Percentiles rank a stretch among this genome's conserved stretches.
Evolutionary conservation across 2,888 invertebrate species (phyloP).

Genomic region (Eristalis arbustorum): DNA sequence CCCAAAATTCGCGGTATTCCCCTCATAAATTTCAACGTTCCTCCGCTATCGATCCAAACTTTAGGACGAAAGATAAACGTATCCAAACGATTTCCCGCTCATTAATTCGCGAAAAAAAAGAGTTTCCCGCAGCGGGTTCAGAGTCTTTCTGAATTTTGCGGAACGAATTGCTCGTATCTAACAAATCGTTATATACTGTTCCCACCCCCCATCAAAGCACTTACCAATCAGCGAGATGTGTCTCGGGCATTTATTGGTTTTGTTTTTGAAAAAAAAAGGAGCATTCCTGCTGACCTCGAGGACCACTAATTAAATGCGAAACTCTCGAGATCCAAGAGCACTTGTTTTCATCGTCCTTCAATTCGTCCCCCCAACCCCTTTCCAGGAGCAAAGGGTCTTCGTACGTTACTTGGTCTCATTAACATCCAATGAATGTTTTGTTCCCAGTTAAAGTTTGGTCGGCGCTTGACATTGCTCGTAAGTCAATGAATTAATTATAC

Average conservation of each 20-base stretch:
- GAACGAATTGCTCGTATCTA: not conserved
- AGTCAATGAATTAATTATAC: conserved; percentile 58
- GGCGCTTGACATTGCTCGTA: conserved; percentile 5
- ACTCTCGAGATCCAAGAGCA: conserved; percentile 7
- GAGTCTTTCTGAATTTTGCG: conserved; percentile 10
- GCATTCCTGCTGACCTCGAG: not conserved
- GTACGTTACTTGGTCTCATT: conserved; percentile 1
- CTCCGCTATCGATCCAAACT: not conserved
- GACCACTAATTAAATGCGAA: not conserved
- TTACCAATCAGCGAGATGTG: not conserved
- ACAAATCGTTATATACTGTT: not conserved
- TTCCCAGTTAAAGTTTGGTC: not conserved
- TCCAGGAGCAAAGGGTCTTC: too few species aligned
- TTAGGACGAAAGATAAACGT: not conserved
- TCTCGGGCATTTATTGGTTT: not conserved
- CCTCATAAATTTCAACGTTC: conserved; percentile 13
- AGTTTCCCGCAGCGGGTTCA: not conserved
- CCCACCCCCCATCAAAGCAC: not conserved
- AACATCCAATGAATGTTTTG: conserved; percentile 35
- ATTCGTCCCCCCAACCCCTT: too few species aligned
- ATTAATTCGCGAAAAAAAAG: conserved; percentile 33
- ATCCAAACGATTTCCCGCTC: conserved; percentile 22
- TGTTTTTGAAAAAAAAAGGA: not conserved
- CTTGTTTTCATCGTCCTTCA: not conserved
- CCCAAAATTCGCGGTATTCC: not conserved